phyloP scores from a whole-genome alignment of 2,113 vertebrate genomes.

The Tricholaema leucomelas region DNA sequence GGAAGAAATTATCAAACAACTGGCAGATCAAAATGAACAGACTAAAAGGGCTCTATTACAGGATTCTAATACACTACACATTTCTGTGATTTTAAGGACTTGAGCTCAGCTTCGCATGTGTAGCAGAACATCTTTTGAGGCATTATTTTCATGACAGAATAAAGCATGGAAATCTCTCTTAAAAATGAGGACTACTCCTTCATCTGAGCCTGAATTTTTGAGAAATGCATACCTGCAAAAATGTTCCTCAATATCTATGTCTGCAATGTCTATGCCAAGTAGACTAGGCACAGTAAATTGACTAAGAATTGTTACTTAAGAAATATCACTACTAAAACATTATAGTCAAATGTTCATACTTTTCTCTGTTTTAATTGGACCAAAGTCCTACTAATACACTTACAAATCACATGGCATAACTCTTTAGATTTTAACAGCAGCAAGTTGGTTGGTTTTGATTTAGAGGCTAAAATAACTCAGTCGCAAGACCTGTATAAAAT shows the following conservation, averaged over 20 bases:
- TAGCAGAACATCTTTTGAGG: not conserved
- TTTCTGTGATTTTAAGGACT: not conserved
- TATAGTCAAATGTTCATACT: not conserved
- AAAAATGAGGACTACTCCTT: not conserved
- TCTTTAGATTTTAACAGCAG: not conserved
- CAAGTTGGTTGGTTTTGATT: not conserved
- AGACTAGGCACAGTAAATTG: not conserved
- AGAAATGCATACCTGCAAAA: not conserved
- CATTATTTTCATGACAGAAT: not conserved
- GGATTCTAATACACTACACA: not conserved
- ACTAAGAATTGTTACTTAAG: not conserved
- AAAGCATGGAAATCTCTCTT: not conserved
- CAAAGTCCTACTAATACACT: not conserved
- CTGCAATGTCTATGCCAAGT: not conserved
- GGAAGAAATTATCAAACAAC: conserved; percentile 27
- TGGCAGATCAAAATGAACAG: not conserved
- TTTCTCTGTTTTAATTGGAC: not conserved
- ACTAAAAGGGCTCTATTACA: not conserved
- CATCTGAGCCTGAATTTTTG: not conserved
- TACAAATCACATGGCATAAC: not conserved
- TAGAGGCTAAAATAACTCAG: not conserved
- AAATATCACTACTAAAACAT: not conserved
- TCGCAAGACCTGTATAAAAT: not conserved
- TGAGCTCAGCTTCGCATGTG: not conserved
- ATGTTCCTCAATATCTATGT: not conserved